phyloP scores from a whole-genome alignment of 2,113 vertebrate species.

The Nyctibius bracteatus region DNA sequence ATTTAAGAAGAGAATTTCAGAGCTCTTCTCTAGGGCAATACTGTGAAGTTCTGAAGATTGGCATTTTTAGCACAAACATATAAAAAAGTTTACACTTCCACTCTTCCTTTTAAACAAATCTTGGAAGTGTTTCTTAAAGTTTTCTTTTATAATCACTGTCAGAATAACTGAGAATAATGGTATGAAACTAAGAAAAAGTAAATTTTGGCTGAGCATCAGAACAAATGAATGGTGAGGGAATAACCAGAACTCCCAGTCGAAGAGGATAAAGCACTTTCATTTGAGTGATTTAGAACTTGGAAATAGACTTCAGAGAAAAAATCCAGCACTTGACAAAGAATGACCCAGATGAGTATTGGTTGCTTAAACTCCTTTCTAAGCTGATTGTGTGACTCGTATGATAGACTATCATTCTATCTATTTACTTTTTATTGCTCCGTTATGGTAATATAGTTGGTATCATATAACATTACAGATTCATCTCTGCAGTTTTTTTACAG shows the following conservation, averaged over 20 bases:
- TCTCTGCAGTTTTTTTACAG: not conserved
- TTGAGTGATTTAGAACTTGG: slow-evolving; percentile 8
- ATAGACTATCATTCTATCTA: not conserved
- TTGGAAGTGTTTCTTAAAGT: not conserved
- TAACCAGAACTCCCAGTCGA: not conserved
- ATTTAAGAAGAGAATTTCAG: not conserved
- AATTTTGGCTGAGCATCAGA: not conserved
- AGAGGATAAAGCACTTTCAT: slow-evolving; percentile 37
- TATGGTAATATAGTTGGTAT: slow-evolving; percentile 16
- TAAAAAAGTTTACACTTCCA: not conserved
- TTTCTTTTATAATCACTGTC: not conserved
- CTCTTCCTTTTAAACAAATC: not conserved
- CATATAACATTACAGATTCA: not conserved
- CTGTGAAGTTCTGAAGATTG: not conserved
- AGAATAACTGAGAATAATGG: slow-evolving; percentile 26
- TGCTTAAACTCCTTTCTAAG: not conserved
- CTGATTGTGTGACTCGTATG: not conserved
- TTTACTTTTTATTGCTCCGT: slow-evolving; percentile 29
- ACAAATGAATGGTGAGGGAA: slow-evolving; percentile 15
- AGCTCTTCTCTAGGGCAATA: not conserved
- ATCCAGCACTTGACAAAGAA: not conserved
- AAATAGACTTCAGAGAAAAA: slow-evolving; percentile 9
- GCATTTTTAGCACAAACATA: not conserved
- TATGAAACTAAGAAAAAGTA: not conserved
- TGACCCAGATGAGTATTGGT: not conserved